phyloP scores from a whole-genome alignment of 2,888 invertebrate genomes.

The Eudasyphora cyanicolor region DNA sequence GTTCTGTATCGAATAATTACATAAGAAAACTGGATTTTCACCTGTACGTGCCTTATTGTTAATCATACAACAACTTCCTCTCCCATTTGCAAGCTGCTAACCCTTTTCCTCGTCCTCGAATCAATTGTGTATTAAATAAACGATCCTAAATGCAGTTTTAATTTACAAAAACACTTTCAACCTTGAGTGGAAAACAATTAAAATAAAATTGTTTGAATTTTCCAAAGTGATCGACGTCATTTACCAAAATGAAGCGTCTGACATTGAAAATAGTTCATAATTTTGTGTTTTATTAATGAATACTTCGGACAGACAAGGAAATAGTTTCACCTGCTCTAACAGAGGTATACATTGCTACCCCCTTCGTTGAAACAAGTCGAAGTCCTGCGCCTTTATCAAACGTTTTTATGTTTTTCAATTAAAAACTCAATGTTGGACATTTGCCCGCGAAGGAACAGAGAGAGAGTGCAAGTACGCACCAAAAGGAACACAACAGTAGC shows the following conservation, averaged over 20 bases:
- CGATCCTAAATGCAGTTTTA: slow-evolving; percentile 39
- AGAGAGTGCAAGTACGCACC: neutral
- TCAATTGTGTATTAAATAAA: neutral
- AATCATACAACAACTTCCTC: no score
- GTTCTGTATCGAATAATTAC: no score
- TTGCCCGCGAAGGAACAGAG: neutral
- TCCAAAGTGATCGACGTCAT: neutral
- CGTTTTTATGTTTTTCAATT: slow-evolving; percentile 26
- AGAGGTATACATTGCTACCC: neutral
- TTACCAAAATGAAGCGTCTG: neutral
- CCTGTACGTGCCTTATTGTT: no score
- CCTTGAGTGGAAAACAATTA: slow-evolving; percentile 20
- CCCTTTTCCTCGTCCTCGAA: neutral
- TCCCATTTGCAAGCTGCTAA: neutral
- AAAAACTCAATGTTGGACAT: slow-evolving; percentile 7
- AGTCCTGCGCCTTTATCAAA: neutral
- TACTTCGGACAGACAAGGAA: neutral
- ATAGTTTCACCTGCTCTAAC: slow-evolving; percentile 27
- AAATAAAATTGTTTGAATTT: slow-evolving; percentile 45
- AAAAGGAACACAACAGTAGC: slow-evolving; percentile 60
- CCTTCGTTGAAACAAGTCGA: neutral
- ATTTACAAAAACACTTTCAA: slow-evolving; percentile 37
- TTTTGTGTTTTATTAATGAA: slow-evolving; percentile 6
- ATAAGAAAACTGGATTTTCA: no score
- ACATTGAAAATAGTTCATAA: slow-evolving; percentile 7